Percentiles rank a stretch among this genome's conserved stretches.
Conservation (phyloP, 1,140 invertebrate genomes). For the Lordiphosa stackelbergi region DNA sequence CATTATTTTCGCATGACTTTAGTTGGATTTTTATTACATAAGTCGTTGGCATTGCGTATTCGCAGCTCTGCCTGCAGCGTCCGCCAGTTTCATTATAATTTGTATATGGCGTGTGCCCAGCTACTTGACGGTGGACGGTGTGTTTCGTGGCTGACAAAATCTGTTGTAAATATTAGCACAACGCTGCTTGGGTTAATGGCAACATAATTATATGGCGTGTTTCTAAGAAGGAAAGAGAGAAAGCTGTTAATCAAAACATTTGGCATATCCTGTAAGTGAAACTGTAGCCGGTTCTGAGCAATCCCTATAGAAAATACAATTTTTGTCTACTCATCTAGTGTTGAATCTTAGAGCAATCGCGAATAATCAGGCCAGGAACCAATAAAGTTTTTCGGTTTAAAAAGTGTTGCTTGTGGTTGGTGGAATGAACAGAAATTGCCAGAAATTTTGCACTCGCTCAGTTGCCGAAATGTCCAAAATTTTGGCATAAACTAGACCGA, state of each 20-base stretch:
- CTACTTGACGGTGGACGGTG: constrained; percentile 8
- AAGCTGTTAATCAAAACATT: constrained; percentile 4
- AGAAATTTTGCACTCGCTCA: no score
- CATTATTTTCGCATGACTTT: constrained; percentile 71
- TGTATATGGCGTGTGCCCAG: constrained; percentile 56
- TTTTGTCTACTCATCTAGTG: no score
- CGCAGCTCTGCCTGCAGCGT: constrained; percentile 37
- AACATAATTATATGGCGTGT: constrained; percentile 61
- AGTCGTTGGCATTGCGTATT: constrained; percentile 61
- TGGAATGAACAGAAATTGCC: no score
- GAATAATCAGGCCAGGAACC: no score
- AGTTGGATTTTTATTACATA: constrained; percentile 67
- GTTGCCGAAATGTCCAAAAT: no score
- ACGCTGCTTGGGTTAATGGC: constrained; percentile 42
- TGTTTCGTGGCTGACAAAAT: constrained; percentile 27
- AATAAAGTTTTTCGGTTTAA: no score
- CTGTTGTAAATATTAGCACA: constrained; percentile 61
- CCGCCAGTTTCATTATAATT: constrained; percentile 60
- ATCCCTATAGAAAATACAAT: no score
- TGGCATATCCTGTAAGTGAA: constrained; percentile 33
- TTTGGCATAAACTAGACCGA: no score
- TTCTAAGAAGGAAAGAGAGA: constrained; percentile 7
- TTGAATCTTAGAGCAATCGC: no score
- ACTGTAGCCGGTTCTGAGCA: no score
- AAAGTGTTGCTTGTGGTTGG: no score